phyloP scores from a whole-genome alignment of 2,113 vertebrate genomes.

The Neogobius melanostomus region DNA sequence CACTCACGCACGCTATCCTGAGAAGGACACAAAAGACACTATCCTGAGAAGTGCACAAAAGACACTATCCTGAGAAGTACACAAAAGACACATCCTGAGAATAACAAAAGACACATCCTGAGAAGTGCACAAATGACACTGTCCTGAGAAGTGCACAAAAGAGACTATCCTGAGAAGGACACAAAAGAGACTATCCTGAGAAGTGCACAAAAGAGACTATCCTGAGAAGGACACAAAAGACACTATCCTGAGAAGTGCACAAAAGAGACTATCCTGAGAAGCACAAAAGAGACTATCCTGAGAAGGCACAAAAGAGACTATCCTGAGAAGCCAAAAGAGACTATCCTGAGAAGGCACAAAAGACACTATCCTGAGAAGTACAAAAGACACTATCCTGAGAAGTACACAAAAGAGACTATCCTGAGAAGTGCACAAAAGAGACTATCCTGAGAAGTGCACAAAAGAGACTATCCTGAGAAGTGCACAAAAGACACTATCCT shows the following conservation, averaged over 20 bases:
- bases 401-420: too few relatives aligned
- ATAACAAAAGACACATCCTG: too few relatives aligned
- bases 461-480: too few relatives aligned
- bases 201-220: not conserved
- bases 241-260: not conserved
- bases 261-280: too few relatives aligned
- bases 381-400: too few relatives aligned
- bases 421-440: too few relatives aligned
- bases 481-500: too few relatives aligned
- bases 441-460: too few relatives aligned
- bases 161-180: not conserved
- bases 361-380: too few relatives aligned
- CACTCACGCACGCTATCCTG: slow-evolving; percentile 91
- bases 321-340: not conserved
- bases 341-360: too few relatives aligned
- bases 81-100: not conserved
- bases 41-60: slow-evolving; percentile 79
- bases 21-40: slow-evolving; percentile 48
- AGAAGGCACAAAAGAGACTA: not conserved
- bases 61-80: slow-evolving; percentile 84
- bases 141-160: slow-evolving; percentile 45
- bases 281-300: not conserved
- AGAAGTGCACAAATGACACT: not conserved
- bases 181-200: not conserved
- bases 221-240: not conserved